Conservation (phyloP, 2,888 invertebrate genomes). For the Eupsilia transversa region DNA sequence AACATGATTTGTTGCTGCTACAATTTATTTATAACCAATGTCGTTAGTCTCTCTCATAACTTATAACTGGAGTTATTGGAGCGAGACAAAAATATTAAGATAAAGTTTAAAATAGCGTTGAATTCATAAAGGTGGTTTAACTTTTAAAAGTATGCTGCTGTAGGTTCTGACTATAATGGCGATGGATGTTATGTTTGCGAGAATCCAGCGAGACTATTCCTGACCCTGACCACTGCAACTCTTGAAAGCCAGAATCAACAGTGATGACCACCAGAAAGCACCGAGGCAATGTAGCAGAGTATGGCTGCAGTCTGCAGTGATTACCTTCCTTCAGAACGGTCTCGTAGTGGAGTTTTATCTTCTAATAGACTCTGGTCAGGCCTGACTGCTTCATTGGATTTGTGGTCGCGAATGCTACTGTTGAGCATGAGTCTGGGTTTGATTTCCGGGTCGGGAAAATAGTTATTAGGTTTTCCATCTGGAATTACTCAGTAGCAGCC, state of each 20-base stretch:
- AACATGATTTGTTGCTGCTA: slow-evolving; percentile 48
- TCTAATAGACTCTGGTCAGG: no score
- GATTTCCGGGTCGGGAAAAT: no score
- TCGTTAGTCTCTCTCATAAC: slow-evolving; percentile 25
- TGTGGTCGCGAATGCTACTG: no score
- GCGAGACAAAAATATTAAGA: slow-evolving; percentile 7
- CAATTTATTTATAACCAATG: slow-evolving; percentile 45
- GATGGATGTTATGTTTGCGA: neutral
- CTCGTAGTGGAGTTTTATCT: no score
- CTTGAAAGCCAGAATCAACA: neutral
- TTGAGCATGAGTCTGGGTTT: no score
- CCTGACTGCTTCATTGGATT: no score
- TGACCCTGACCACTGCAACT: no score
- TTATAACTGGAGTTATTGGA: slow-evolving; percentile 34
- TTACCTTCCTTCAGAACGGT: no score
- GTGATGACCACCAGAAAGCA: neutral
- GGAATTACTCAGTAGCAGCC: no score
- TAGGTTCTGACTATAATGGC: neutral
- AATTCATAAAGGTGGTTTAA: neutral
- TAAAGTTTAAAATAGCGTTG: neutral
- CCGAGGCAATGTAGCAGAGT: neutral
- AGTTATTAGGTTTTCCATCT: no score
- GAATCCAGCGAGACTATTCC: neutral
- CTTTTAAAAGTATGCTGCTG: neutral
- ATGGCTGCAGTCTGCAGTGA: neutral